phyloP scores from a whole-genome alignment of 2,113 vertebrate species.

The Ictidomys tridecemlineatus region DNA sequence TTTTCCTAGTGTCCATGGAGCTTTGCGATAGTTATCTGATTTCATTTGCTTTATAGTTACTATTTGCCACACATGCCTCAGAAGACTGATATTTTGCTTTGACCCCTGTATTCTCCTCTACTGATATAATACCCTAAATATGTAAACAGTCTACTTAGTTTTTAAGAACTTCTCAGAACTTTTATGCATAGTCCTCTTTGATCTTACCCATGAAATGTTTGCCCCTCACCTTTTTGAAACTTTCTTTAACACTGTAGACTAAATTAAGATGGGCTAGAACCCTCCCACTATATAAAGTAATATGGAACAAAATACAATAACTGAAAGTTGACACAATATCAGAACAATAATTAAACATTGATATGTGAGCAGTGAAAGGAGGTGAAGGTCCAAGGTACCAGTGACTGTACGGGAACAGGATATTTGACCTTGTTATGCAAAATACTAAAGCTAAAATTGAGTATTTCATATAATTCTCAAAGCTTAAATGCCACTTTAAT shows the following conservation, averaged over 20 bases:
- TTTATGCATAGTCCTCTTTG: background rate
- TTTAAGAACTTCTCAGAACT: background rate
- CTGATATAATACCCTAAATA: background rate
- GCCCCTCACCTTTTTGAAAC: constrained; percentile 14
- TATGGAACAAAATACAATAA: background rate
- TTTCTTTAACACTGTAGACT: background rate
- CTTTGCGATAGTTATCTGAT: background rate
- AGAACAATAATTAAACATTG: background rate
- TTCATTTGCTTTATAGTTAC: background rate
- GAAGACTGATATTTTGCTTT: background rate
- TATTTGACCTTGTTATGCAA: background rate
- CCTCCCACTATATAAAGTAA: background rate
- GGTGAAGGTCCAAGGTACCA: background rate
- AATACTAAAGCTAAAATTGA: background rate
- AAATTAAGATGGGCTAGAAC: background rate
- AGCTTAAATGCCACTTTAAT: background rate
- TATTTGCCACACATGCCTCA: background rate
- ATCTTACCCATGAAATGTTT: background rate
- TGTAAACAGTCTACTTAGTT: background rate
- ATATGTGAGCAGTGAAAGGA: background rate
- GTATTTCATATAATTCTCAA: background rate
- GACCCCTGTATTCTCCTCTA: background rate
- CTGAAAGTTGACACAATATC: background rate
- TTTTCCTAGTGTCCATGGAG: constrained; percentile 1
- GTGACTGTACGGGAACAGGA: background rate